These are phyloP conservation scores for Halichondria panicea DNA, from an alignment of 37 sponge, comb jelly and placozoan species.

Conservation along the genomic window DNA sequence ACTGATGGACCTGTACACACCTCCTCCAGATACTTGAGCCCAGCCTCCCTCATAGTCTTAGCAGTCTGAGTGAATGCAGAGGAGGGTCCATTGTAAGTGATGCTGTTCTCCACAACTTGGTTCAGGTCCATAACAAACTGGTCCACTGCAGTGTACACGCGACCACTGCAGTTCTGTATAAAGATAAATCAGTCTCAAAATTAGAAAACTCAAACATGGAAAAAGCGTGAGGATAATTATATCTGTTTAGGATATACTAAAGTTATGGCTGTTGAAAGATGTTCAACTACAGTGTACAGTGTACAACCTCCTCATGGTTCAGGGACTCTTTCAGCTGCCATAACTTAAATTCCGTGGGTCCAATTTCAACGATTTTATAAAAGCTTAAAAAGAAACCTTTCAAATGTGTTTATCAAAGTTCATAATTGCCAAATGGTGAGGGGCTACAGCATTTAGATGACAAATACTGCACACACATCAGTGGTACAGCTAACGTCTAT, in stretches of 20 bases:
- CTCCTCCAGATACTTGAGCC: slow-evolving; percentile 37
- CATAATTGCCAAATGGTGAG: background rate
- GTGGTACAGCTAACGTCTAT: too few species aligned
- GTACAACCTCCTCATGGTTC: too few species aligned
- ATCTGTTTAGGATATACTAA: too few species aligned
- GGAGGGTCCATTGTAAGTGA: slow-evolving; percentile 87
- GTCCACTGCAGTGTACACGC: slow-evolving; percentile 60
- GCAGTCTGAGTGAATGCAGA: slow-evolving; percentile 65
- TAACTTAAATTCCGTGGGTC: too few species aligned
- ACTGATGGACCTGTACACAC: slow-evolving; percentile 6
- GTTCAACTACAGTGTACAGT: too few species aligned
- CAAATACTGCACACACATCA: too few species aligned
- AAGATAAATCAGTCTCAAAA: background rate
- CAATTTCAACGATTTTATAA: too few species aligned
- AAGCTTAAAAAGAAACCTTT: too few species aligned
- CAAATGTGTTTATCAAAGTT: background rate
- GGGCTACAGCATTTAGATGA: background rate
- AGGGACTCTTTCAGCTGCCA: too few species aligned
- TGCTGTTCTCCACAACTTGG: slow-evolving; percentile 89
- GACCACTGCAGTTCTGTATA: slow-evolving; percentile 58
- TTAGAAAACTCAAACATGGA: too few species aligned
- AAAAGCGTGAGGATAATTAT: too few species aligned
- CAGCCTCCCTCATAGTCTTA: slow-evolving; percentile 43
- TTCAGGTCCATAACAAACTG: slow-evolving; percentile 79
- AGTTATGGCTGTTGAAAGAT: too few species aligned